Evolutionary conservation across 2,113 vertebrate genomes (phyloP).

Genomic region (Upupa epops): DNA sequence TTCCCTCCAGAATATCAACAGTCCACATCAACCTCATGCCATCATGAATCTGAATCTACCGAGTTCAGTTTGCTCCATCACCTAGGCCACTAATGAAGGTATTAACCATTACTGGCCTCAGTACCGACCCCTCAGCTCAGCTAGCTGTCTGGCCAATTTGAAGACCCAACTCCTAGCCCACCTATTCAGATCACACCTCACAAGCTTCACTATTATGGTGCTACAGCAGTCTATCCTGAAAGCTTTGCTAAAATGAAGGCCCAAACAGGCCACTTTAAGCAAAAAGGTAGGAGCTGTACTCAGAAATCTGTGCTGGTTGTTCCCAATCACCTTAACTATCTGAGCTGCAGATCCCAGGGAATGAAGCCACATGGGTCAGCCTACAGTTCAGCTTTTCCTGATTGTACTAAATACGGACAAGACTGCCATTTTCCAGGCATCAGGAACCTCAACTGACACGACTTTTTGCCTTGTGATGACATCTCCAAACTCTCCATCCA

Average conservation of each 20-base stretch:
- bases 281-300: not conserved
- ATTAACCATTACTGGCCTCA: not conserved
- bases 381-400: not conserved
- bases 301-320: not conserved
- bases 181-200: not conserved
- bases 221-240: not conserved
- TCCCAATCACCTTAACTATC: not conserved
- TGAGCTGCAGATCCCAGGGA: not conserved
- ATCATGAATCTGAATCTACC: not conserved
- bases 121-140: not conserved
- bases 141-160: not conserved
- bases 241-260: not conserved
- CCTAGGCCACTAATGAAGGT: not conserved
- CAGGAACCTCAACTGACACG: not conserved
- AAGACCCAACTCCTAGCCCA: not conserved
- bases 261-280: not conserved
- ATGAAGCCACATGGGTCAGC: not conserved
- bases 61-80: not conserved
- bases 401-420: rapidly evolving
- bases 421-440: not conserved
- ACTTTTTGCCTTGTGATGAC: not conserved
- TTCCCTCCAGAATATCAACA: not conserved
- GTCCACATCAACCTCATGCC: not conserved
- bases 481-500: not conserved
- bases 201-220: not conserved